Conservation (phyloP, 1,140 invertebrate genomes). For the Harpegnathos saltator region DNA sequence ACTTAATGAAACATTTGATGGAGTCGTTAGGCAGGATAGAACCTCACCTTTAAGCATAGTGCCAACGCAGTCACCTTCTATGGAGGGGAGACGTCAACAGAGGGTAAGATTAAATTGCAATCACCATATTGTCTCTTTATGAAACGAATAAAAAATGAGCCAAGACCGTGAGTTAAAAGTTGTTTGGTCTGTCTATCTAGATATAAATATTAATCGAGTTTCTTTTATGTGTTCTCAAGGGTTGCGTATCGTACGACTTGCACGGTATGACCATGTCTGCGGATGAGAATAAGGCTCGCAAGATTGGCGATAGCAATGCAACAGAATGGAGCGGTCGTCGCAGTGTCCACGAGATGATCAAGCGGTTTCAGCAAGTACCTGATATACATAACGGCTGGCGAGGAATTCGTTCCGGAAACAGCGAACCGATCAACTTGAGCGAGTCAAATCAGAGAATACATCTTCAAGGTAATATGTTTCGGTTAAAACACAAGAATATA, state of each 20-base stretch:
- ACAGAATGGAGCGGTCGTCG: constrained; percentile 77
- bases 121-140: not conserved
- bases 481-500: not conserved
- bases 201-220: not conserved
- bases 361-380: constrained; percentile 81
- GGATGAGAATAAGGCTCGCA: constrained; percentile 66
- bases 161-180: not conserved
- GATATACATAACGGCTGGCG: constrained; percentile 79
- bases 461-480: constrained; percentile 71
- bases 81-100: constrained; percentile 73
- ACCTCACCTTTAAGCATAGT: constrained; percentile 72
- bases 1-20: constrained; percentile 80
- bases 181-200: not conserved
- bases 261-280: constrained; percentile 63
- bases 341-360: constrained; percentile 83
- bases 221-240: constrained; percentile 40
- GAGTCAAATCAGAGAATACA: constrained; percentile 78
- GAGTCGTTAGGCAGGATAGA: constrained; percentile 75
- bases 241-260: constrained; percentile 68
- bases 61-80: constrained; percentile 61
- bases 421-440: constrained; percentile 73
- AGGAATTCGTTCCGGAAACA: constrained; percentile 71
- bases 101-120: constrained; percentile 60
- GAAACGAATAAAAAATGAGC: not conserved
- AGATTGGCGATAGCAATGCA: constrained; percentile 71